These are phyloP conservation scores for Rhinichthys klamathensis DNA, from an alignment of 2,113 vertebrate species.

Conservation along the genomic window DNA sequence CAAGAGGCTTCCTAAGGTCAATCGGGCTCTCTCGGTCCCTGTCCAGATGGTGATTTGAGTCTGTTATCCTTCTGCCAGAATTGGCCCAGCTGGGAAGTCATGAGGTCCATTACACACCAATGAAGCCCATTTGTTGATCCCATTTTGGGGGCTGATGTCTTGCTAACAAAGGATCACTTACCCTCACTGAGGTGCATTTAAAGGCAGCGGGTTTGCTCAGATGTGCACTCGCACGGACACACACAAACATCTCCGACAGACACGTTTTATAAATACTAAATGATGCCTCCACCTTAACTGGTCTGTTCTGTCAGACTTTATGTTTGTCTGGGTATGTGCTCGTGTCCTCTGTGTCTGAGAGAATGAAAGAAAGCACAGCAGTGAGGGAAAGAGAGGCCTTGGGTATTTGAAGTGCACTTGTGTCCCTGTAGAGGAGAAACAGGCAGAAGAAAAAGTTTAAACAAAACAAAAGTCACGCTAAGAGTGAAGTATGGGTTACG, in stretches of 20 bases:
- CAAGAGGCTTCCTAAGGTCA: not conserved
- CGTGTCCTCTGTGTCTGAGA: constrained; percentile 18
- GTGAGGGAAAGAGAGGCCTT: not conserved
- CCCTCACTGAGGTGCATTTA: constrained; percentile 31
- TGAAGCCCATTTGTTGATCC: constrained; percentile 15
- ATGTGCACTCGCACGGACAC: not conserved
- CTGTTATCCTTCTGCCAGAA: constrained; percentile 17
- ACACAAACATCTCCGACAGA: not conserved
- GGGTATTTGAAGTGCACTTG: not conserved
- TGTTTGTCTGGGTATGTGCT: constrained; percentile 4
- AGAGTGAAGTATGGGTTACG: not conserved
- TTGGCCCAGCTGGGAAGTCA: constrained; percentile 19
- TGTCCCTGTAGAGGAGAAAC: not conserved
- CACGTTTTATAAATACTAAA: constrained; percentile 40
- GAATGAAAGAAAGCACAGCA: not conserved
- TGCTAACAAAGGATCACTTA: constrained; percentile 24
- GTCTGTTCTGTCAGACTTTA: not conserved
- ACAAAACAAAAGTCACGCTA: constrained; percentile 9
- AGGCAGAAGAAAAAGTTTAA: constrained; percentile 1
- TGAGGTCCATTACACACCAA: constrained; percentile 34
- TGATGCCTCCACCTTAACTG: constrained; percentile 8
- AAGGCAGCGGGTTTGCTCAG: constrained; percentile 6
- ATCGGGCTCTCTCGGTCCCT: constrained; percentile 12
- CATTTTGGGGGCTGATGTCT: not conserved
- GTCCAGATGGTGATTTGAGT: constrained; percentile 24